Evolutionary conservation across 1,140 invertebrate genomes (phyloP), one percentile per base, ranked within the genome.

Genomic region (Neuroterus valhalla): DNA sequence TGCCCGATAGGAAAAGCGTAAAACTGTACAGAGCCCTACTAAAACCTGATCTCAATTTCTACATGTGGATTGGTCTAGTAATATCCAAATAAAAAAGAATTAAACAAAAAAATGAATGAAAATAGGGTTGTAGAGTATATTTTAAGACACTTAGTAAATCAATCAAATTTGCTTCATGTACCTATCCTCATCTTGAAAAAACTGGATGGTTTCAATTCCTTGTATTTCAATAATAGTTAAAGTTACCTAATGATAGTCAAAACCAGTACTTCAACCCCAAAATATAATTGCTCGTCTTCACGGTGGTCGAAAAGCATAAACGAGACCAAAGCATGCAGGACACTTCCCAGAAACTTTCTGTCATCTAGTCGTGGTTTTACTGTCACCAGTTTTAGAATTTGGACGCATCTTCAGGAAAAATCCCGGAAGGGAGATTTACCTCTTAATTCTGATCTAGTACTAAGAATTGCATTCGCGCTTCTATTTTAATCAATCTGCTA

Each of bases 281-380:
- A 62, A 62, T 62, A 14, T 48, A 48, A 48, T 62, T 62, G 14
- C 55, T 15, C 23, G 6, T 62, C 23, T 26, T 23, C 23, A 11
- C 31, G 55, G 55, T 62, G 55, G 55, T 62, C 55, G 55, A 26
- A 14, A 62, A 48, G 17, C 46, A 26, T 38, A 38, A 38, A 38
- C 31, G 31, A 38, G 31, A 38, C 5, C 5, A 38, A 38, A 52
- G 50, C 8, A 23, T 62, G 31, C 55, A 62, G n/a, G 31, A 62
- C 26, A 62, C 26, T 62, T 62, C 55, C 31, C 55, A 31, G 55
- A 62, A 62, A 62, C 55, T 62, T 62, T 62, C 23, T 26, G 55
- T 14, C 55, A 26, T 31, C 31, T 31, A n/a, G 2, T 62, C n/a
- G 26, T 62, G 23, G 23, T 48, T 48, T 48, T 48, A 48, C 46